phyloP scores from a whole-genome alignment of 2,888 invertebrate genomes.

The Cheilosia urbana region DNA sequence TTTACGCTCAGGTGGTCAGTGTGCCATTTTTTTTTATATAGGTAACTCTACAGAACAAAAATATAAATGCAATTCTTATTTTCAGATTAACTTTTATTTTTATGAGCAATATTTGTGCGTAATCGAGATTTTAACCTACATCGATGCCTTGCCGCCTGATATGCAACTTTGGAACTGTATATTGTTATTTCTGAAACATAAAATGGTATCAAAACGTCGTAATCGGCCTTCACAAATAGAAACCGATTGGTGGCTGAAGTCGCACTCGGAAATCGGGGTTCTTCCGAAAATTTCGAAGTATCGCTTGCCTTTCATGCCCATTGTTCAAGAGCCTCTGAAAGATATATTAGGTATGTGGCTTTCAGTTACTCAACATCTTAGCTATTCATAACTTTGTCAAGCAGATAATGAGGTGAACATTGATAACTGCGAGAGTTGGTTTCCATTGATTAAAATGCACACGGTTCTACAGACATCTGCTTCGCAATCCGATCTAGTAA shows the following conservation, averaged over 20 bases:
- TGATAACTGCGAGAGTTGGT: slow-evolving; percentile 83
- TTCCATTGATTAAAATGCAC: slow-evolving; percentile 82
- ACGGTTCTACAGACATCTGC: slow-evolving; percentile 79
- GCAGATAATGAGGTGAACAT: slow-evolving; percentile 82
- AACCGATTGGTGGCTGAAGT: slow-evolving; percentile 82
- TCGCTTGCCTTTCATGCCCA: slow-evolving; percentile 82
- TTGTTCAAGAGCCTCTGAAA: slow-evolving; percentile 81
- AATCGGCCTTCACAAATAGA: slow-evolving; percentile 82
- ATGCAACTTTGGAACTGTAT: slow-evolving; percentile 82
- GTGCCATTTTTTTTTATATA: too few relatives aligned
- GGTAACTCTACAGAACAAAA: too few relatives aligned
- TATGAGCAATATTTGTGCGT: slow-evolving; percentile 83
- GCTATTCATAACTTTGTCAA: slow-evolving; percentile 9
- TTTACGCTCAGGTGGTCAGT: too few relatives aligned
- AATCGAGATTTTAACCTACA: slow-evolving; percentile 81
- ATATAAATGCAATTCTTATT: slow-evolving; percentile 1
- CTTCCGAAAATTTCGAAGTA: slow-evolving; percentile 83
- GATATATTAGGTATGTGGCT: slow-evolving; percentile 79
- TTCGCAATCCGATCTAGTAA: slow-evolving; percentile 78
- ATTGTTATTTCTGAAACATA: slow-evolving; percentile 82
- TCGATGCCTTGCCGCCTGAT: slow-evolving; percentile 80
- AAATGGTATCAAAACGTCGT: slow-evolving; percentile 81
- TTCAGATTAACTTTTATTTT: slow-evolving; percentile 83
- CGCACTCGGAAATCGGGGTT: slow-evolving; percentile 81
- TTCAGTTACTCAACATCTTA: not conserved